These are phyloP conservation scores for Turdus rufiventris DNA, from an alignment of 2,113 vertebrate species.

Conservation along the genomic window DNA sequence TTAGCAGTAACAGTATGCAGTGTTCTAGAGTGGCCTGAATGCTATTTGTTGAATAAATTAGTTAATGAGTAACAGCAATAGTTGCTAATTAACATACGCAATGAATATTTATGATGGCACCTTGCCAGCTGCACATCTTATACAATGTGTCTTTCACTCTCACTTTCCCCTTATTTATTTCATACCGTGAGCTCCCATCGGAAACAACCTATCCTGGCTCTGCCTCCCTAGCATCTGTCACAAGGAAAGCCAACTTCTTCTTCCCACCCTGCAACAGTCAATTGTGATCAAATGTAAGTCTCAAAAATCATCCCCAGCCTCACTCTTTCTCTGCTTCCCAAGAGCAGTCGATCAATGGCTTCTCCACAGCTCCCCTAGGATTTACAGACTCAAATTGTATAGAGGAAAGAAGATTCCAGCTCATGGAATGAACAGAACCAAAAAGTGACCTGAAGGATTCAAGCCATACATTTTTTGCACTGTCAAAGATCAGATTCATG, in stretches of 20 bases:
- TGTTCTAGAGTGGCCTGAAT: conserved; percentile 56
- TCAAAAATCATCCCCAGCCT: background rate
- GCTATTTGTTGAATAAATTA: conserved; percentile 67
- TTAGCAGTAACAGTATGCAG: conserved; percentile 61
- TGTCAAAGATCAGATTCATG: background rate
- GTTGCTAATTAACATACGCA: conserved; percentile 65
- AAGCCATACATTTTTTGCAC: background rate
- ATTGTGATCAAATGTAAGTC: background rate
- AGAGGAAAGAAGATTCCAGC: background rate
- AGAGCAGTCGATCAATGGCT: accelerated
- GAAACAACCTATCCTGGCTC: conserved; percentile 13
- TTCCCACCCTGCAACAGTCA: background rate
- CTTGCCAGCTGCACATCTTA: conserved; percentile 40
- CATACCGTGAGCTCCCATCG: background rate
- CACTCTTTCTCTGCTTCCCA: background rate
- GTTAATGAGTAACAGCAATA: conserved; percentile 65
- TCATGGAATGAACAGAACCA: background rate
- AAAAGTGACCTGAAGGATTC: background rate
- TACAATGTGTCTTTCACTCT: conserved; percentile 64
- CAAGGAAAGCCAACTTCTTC: background rate
- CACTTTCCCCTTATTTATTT: conserved; percentile 57
- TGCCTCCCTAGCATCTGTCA: conserved; percentile 13
- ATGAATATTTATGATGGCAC: conserved; percentile 66
- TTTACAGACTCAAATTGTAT: background rate
- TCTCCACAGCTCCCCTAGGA: background rate